phyloP scores from a whole-genome alignment of 2,888 invertebrate species.

The Apomyelois bistriatella region DNA sequence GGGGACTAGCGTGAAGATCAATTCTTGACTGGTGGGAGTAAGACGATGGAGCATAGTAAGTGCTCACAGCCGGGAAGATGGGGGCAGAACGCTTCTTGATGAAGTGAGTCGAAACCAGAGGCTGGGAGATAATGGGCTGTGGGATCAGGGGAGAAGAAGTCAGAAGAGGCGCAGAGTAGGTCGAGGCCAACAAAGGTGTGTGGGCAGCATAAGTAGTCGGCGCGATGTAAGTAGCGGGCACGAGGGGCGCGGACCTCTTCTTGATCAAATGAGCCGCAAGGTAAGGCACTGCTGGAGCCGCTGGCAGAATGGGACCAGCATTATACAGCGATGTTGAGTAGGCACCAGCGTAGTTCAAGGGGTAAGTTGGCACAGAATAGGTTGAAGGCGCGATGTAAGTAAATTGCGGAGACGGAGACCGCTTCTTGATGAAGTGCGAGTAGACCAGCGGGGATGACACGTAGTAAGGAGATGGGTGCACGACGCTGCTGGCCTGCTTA shows the following conservation, averaged over 20 bases:
- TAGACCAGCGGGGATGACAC: conserved; percentile 45
- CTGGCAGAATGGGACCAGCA: conserved; percentile 28
- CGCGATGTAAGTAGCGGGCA: conserved; percentile 29
- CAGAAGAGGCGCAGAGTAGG: conserved; percentile 36
- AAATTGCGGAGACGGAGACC: conserved; percentile 26
- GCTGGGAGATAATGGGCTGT: conserved; percentile 40
- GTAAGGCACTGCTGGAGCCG: conserved; percentile 29
- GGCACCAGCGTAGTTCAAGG: conserved; percentile 12
- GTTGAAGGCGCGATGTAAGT: conserved; percentile 29
- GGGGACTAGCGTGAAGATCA: conserved; percentile 37
- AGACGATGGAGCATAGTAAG: conserved; percentile 36
- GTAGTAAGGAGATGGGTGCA: conserved; percentile 57
- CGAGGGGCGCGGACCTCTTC: conserved; percentile 43
- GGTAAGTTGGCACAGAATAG: conserved; percentile 17
- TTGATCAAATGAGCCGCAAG: conserved; percentile 49
- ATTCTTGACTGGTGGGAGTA: conserved; percentile 45
- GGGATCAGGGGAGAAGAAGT: conserved; percentile 27
- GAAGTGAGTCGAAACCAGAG: conserved; percentile 36
- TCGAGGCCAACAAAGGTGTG: conserved; percentile 37
- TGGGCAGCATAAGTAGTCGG: conserved; percentile 36
- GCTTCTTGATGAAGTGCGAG: conserved; percentile 51
- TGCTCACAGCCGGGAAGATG: conserved; percentile 22
- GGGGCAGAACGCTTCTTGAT: conserved; percentile 55
- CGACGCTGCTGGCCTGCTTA: conserved; percentile 62
- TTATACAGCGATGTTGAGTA: conserved; percentile 30